These are phyloP conservation scores for Euwallacea fornicatus DNA, from an alignment of 1,140 invertebrate genomes.

Conservation along the genomic window DNA sequence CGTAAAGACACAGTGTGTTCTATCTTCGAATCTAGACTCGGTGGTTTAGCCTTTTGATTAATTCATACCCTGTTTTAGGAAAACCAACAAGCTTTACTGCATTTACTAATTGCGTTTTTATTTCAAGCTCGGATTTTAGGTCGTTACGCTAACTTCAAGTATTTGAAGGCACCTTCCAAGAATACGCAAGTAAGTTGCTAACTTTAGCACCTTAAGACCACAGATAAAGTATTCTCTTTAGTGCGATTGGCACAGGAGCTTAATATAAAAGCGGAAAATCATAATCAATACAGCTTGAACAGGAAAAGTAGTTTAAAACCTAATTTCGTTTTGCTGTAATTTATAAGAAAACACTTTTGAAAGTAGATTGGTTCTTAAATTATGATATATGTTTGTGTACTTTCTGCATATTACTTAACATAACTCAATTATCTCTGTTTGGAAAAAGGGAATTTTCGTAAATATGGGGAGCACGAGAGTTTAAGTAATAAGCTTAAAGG, in stretches of 20 bases:
- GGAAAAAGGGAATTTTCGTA: neutral
- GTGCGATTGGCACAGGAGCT: too few species aligned
- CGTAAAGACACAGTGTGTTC: slow-evolving; percentile 28
- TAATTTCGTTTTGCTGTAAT: neutral
- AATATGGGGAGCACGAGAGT: neutral
- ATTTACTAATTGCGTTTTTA: slow-evolving; percentile 28
- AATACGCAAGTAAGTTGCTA: too few species aligned
- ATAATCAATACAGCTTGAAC: too few species aligned
- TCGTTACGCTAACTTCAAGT: neutral
- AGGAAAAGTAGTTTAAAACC: too few species aligned
- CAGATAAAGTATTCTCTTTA: too few species aligned
- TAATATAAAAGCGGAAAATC: too few species aligned
- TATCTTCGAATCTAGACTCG: slow-evolving; percentile 28
- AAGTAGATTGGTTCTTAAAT: slow-evolving; percentile 29
- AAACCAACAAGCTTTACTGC: slow-evolving; percentile 17
- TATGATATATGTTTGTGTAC: slow-evolving; percentile 33
- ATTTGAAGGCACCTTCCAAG: neutral
- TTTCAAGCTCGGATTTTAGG: slow-evolving; percentile 3
- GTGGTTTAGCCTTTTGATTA: slow-evolving; percentile 22
- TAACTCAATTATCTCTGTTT: slow-evolving; percentile 30
- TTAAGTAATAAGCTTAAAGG: too few species aligned
- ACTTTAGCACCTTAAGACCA: too few species aligned
- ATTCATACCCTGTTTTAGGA: slow-evolving; percentile 25
- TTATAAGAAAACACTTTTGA: slow-evolving; percentile 28
- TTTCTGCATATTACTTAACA: slow-evolving; percentile 33